These are phyloP conservation scores for Sialis lutaria DNA, from an alignment of 2,888 invertebrate species.

Conservation along the genomic window DNA sequence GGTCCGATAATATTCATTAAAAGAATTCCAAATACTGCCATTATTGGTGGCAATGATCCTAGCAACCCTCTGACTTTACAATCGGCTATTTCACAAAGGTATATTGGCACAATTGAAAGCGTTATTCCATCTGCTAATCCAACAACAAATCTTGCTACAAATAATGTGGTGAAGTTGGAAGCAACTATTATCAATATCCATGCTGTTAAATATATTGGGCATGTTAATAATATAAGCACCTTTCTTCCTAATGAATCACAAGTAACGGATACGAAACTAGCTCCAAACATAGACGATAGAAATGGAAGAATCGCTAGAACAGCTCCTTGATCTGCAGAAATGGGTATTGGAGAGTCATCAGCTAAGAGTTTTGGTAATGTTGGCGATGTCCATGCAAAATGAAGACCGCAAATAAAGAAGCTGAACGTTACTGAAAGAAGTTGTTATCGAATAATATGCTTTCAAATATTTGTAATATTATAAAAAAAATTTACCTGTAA, in stretches of 20 bases:
- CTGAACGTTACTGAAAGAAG: background rate
- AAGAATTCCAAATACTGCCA: slow-evolving; percentile 4
- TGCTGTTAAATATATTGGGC: slow-evolving; percentile 32
- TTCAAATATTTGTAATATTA: too few species aligned
- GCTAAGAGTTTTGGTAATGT: background rate
- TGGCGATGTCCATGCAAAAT: slow-evolving; percentile 5
- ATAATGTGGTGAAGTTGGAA: slow-evolving; percentile 33
- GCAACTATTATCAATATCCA: slow-evolving; percentile 46
- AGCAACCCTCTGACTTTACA: slow-evolving; percentile 10
- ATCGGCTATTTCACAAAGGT: slow-evolving; percentile 11
- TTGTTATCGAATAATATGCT: too few species aligned
- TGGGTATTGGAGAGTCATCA: background rate
- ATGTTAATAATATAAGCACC: slow-evolving; percentile 39
- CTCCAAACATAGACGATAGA: slow-evolving; percentile 36
- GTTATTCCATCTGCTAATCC: slow-evolving; percentile 10
- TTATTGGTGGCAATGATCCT: slow-evolving; percentile 8
- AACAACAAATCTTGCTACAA: slow-evolving; percentile 22
- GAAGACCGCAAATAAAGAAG: background rate
- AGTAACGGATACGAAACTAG: slow-evolving; percentile 33
- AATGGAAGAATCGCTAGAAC: slow-evolving; percentile 39
- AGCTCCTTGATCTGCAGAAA: slow-evolving; percentile 14
- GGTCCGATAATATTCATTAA: slow-evolving; percentile 10
- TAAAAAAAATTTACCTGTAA: too few species aligned
- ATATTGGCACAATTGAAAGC: slow-evolving; percentile 10
- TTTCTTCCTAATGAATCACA: slow-evolving; percentile 47